Conservation (phyloP, 2,797 vertebrate species). For the Chloroceryle amazona region DNA sequence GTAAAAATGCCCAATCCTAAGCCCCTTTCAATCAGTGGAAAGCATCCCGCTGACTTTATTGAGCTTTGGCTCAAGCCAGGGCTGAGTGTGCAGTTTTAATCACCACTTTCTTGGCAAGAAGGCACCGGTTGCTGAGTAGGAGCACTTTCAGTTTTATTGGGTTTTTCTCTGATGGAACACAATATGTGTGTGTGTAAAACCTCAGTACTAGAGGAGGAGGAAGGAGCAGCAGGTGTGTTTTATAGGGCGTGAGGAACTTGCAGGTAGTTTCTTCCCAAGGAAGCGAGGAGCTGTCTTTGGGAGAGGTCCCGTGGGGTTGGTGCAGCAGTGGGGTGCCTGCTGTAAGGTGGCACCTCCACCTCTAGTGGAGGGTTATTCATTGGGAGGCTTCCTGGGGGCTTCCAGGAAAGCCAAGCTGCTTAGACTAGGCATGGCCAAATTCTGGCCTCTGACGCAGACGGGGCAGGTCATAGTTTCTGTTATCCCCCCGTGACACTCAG, state of each 20-base stretch:
- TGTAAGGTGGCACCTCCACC: neutral
- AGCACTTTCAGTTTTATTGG: conserved; percentile 22
- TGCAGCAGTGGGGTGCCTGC: fast-evolving
- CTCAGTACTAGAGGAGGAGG: conserved; percentile 13
- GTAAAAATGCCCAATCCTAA: conserved; percentile 53
- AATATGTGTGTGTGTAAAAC: conserved; percentile 9
- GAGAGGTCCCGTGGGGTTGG: neutral
- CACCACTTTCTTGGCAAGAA: conserved; percentile 31
- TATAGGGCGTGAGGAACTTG: neutral
- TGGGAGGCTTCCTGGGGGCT: neutral
- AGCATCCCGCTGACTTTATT: conserved; percentile 34
- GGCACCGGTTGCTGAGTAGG: neutral
- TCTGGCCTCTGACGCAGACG: neutral
- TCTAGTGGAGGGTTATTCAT: neutral
- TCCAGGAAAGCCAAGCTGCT: neutral
- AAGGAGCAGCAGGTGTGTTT: conserved; percentile 43
- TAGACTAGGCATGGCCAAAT: neutral
- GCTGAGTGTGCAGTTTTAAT: conserved; percentile 61
- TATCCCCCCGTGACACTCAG: neutral
- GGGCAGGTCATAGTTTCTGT: neutral
- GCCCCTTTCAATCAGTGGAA: conserved; percentile 48
- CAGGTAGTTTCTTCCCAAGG: neutral
- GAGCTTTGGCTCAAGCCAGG: conserved; percentile 20
- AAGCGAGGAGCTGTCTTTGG: fast-evolving
- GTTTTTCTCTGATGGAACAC: conserved; percentile 8